Evolutionary conservation across 1,140 invertebrate genomes (phyloP).

Genomic region (Papilio helenus): DNA sequence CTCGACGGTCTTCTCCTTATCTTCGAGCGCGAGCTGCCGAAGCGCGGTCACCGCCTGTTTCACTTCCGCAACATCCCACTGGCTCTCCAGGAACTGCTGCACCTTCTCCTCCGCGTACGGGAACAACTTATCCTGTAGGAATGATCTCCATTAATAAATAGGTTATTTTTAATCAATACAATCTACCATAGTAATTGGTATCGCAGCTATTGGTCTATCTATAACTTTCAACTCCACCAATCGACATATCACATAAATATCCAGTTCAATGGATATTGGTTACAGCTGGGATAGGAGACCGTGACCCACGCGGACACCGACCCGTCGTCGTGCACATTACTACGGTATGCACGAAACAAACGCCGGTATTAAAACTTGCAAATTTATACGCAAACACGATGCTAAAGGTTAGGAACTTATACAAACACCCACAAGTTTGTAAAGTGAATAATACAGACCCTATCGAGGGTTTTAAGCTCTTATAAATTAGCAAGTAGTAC

Average conservation of each 20-base stretch:
- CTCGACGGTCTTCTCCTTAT: slow-evolving; percentile 83
- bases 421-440: neutral
- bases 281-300: slow-evolving; percentile 11
- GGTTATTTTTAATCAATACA: neutral
- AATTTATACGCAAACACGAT: slow-evolving; percentile 16
- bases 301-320: neutral
- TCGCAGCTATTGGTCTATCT: neutral
- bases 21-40: slow-evolving; percentile 83
- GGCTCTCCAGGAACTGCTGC: slow-evolving; percentile 87
- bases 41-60: slow-evolving; percentile 87
- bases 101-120: slow-evolving; percentile 90
- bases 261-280: neutral
- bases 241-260: neutral
- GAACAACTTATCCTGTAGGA: slow-evolving; percentile 89
- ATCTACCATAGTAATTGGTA: neutral
- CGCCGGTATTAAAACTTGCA: neutral
- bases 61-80: slow-evolving; percentile 88
- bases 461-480: neutral
- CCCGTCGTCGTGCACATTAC: neutral
- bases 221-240: neutral
- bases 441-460: neutral
- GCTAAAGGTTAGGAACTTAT: neutral
- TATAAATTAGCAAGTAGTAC: neutral
- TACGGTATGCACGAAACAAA: slow-evolving; percentile 13
- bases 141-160: no score